Conservation (phyloP, 2,888 invertebrate species). For the Gandaritis pyraliata region DNA sequence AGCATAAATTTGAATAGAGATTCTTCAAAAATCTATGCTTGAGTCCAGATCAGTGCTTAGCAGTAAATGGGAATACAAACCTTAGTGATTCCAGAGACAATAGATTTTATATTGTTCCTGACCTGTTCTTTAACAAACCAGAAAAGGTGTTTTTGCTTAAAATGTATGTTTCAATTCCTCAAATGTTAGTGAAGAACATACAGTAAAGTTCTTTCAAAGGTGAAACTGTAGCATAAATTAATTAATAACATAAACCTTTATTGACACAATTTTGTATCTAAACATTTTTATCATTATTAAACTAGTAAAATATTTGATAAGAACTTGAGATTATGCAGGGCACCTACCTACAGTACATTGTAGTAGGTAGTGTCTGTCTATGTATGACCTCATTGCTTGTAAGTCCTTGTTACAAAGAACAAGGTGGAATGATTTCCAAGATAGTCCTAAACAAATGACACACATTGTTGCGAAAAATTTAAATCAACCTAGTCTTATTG, state of each 20-base stretch:
- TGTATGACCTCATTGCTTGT: slow-evolving; percentile 32
- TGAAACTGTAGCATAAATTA: too few species aligned
- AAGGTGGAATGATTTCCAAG: slow-evolving; percentile 17
- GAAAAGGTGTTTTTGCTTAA: too few species aligned
- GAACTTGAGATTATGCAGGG: slow-evolving; percentile 34
- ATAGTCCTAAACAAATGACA: slow-evolving; percentile 10
- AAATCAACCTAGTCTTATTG: not conserved
- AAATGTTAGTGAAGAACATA: not conserved
- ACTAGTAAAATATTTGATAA: slow-evolving; percentile 35
- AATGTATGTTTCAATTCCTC: too few species aligned
- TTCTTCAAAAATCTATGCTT: too few species aligned
- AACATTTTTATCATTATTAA: slow-evolving; percentile 37
- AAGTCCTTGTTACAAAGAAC: slow-evolving; percentile 21
- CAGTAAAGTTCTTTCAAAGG: not conserved
- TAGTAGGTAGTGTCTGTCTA: slow-evolving; percentile 23
- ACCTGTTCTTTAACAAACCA: too few species aligned
- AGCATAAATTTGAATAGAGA: too few species aligned
- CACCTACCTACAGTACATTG: slow-evolving; percentile 19
- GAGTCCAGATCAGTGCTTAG: too few species aligned
- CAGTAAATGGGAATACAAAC: too few species aligned
- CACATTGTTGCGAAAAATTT: slow-evolving; percentile 2
- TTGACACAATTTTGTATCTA: slow-evolving; percentile 28
- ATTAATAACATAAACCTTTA: slow-evolving; percentile 18
- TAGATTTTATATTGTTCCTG: too few species aligned
- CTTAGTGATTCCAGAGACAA: too few species aligned